These are phyloP conservation scores for Ferrisia virgata DNA, from an alignment of 2,888 invertebrate species.

Conservation along the genomic window DNA sequence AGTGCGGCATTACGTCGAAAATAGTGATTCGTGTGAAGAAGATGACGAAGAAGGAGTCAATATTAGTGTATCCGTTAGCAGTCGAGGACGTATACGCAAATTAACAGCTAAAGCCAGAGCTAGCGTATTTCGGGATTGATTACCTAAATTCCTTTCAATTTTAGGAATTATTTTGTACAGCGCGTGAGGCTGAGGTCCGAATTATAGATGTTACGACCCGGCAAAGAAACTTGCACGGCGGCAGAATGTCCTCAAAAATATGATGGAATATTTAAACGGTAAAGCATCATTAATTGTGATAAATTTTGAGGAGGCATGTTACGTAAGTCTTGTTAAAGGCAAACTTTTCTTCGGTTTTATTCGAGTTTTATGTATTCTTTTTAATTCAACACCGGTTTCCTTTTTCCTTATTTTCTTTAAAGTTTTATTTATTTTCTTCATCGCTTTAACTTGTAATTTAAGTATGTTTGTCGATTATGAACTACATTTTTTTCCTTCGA, in stretches of 20 bases:
- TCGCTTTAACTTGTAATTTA: neutral
- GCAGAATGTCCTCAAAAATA: too few species aligned
- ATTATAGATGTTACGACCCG: neutral
- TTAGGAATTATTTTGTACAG: neutral
- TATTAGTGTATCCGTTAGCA: slow-evolving; percentile 63
- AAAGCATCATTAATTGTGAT: neutral
- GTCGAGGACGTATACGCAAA: slow-evolving; percentile 78
- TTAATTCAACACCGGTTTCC: neutral
- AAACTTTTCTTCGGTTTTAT: neutral
- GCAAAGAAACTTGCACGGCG: neutral
- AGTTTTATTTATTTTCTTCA: neutral
- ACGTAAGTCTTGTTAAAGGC: neutral
- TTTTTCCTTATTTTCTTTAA: neutral
- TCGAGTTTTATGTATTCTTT: neutral
- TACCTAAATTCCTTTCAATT: neutral
- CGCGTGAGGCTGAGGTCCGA: too few species aligned
- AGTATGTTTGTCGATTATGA: neutral
- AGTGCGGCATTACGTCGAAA: slow-evolving; percentile 47
- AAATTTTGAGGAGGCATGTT: neutral
- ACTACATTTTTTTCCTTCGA: neutral
- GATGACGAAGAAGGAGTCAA: slow-evolving; percentile 49
- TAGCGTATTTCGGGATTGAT: slow-evolving; percentile 50
- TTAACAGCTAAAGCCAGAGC: slow-evolving; percentile 76
- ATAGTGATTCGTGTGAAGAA: slow-evolving; percentile 45
- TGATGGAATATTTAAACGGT: too few species aligned